These are phyloP conservation scores for Agrotis clavis DNA, from an alignment of 2,888 invertebrate genomes.

Conservation along the genomic window DNA sequence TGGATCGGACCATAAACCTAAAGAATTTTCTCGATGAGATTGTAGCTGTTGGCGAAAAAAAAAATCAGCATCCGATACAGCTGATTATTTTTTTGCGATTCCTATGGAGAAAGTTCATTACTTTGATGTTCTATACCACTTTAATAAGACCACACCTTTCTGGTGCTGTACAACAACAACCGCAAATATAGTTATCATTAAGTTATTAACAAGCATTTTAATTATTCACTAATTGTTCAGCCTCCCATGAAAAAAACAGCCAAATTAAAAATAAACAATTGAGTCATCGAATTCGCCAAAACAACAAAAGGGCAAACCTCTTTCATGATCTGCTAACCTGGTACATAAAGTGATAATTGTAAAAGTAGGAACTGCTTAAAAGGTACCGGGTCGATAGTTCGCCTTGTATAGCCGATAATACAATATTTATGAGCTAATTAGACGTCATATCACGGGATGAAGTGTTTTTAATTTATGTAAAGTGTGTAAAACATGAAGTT, in stretches of 20 bases:
- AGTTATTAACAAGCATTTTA: neutral
- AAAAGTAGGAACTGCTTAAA: slow-evolving; percentile 55
- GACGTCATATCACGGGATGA: slow-evolving; percentile 20
- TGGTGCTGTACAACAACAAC: neutral
- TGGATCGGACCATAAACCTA: too few relatives aligned
- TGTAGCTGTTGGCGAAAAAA: too few relatives aligned
- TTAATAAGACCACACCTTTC: too few relatives aligned
- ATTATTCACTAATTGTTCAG: neutral
- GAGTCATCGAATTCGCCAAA: slow-evolving; percentile 26
- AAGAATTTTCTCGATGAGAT: too few relatives aligned
- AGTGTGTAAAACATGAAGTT: slow-evolving; percentile 23
- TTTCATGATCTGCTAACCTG: slow-evolving; percentile 33
- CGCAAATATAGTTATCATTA: neutral
- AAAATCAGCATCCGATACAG: too few relatives aligned
- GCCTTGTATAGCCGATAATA: slow-evolving; percentile 39
- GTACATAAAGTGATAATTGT: slow-evolving; percentile 20
- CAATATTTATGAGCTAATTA: slow-evolving; percentile 24
- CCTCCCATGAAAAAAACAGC: neutral
- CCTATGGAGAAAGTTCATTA: too few relatives aligned
- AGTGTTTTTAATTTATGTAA: slow-evolving; percentile 47
- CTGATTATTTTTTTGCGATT: too few relatives aligned
- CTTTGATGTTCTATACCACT: too few relatives aligned
- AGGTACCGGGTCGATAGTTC: slow-evolving; percentile 37
- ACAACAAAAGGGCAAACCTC: slow-evolving; percentile 30
- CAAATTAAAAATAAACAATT: slow-evolving; percentile 1